Base-by-base conservation (phyloP, 2,113 vertebrate genomes). In the Calidris pygmaea region DNA sequence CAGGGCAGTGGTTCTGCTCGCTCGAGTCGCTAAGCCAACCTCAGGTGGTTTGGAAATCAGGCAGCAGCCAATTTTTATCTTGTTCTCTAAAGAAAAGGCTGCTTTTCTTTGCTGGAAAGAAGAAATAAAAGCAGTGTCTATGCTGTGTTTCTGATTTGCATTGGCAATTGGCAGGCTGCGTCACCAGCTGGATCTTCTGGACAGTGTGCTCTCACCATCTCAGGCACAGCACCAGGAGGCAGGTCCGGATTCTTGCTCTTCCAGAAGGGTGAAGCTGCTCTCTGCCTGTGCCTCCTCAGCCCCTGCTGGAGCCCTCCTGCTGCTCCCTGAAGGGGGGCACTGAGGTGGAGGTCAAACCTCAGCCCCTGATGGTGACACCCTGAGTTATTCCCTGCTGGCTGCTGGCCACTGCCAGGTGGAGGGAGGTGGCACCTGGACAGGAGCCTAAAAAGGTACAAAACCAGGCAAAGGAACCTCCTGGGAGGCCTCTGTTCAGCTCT, bases 171-270 rank as follows among this genome's bases (percentile, higher is more conserved):
- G 20, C 50, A 59, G 53, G 43, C 59, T 62, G n/a, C 2, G 3
- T 8, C 0, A 0, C 34, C 73, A 71, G 21, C n/a, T 0, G 0
- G 43, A 71, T 35, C 14, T 55, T 14, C 16, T 0, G 3, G 65
- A 26, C n/a, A 34, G 13, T 0, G 0, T 26, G 32, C 32, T 47
- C 13, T 55, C 12, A 1, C 23, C 19, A 1, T 5, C 55, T 52
- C 4, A 1, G 23, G 58, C 14, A 18, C 12, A 24, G 70, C 23
- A 39, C 59, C 1, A 1, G 30, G 10, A 63, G 6, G 4, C 29
- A 68, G 29, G 37, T 41, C 35, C 1, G 2, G 30, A 23, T 60
- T 48, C 50, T 14, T 30, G 7, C 34, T 67, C 18, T 14, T 72
- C 47, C 67, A 48, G 24, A 71, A 23, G 5, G 3, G 10, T 23